These are phyloP conservation scores for Psilanteris sp. DNA, from an alignment of 1,140 invertebrate species.

Conservation along the genomic window DNA sequence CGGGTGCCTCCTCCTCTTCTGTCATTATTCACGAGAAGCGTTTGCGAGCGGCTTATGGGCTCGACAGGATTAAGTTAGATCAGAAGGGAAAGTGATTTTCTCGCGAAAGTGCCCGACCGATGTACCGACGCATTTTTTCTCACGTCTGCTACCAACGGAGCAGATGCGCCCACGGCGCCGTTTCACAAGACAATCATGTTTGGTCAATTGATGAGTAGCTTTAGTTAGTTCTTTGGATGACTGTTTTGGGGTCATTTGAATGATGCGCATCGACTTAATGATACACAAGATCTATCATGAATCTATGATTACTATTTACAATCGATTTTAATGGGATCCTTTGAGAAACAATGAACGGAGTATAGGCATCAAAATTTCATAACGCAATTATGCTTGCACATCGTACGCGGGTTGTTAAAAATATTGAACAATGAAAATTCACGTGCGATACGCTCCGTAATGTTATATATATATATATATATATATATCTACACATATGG, in stretches of 20 bases:
- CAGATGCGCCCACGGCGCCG: constrained; percentile 46
- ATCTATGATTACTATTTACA: not conserved
- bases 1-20: not conserved
- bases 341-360: too few relatives aligned
- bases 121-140: constrained; percentile 31
- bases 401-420: too few relatives aligned
- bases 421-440: too few relatives aligned
- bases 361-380: too few relatives aligned
- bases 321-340: not conserved
- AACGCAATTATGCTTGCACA: too few relatives aligned
- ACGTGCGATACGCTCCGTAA: too few relatives aligned
- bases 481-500: too few relatives aligned
- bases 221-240: constrained; percentile 6
- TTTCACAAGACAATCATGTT: constrained; percentile 17
- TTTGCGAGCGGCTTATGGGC: constrained; percentile 43
- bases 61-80: constrained; percentile 56
- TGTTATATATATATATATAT: too few relatives aligned
- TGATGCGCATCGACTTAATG: not conserved
- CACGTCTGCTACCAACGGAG: constrained; percentile 39
- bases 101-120: constrained; percentile 53
- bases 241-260: not conserved
- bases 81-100: constrained; percentile 63
- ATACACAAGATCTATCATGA: not conserved
- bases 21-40: constrained; percentile 28
- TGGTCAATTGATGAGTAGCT: constrained; percentile 50